Conservation (phyloP, 1,140 invertebrate genomes). For the Drosophila tsacasi region DNA sequence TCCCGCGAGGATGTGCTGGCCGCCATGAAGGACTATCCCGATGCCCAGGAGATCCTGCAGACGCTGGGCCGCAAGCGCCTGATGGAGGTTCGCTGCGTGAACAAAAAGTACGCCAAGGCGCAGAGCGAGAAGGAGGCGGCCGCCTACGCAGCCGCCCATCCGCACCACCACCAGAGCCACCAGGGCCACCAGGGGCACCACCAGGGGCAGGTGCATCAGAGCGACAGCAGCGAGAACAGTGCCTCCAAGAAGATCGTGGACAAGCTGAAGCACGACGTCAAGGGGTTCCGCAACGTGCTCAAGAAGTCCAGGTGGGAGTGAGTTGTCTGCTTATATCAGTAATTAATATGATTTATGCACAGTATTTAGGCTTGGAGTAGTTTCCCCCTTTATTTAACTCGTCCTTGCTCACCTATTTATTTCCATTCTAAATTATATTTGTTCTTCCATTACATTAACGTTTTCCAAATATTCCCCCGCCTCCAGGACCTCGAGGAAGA, state of each 20-base stretch:
- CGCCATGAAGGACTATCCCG: constrained; percentile 98
- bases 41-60: constrained; percentile 97
- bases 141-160: constrained; percentile 65
- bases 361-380: too few relatives aligned
- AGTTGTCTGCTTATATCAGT: constrained; percentile 3
- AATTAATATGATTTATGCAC: too few relatives aligned
- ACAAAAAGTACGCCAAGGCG: constrained; percentile 82
- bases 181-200: constrained; percentile 74
- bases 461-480: too few relatives aligned
- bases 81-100: constrained; percentile 91
- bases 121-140: constrained; percentile 71
- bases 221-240: constrained; percentile 88
- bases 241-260: constrained; percentile 91
- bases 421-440: background rate
- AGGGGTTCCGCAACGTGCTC: constrained; percentile 89
- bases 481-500: constrained; percentile 85
- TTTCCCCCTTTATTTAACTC: too few relatives aligned
- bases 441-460: background rate
- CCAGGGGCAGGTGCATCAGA: constrained; percentile 85
- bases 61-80: constrained; percentile 93
- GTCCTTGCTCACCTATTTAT: too few relatives aligned
- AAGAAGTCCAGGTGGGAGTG: constrained; percentile 86
- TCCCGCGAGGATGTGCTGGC: constrained; percentile 97
- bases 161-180: constrained; percentile 58
- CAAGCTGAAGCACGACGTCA: constrained; percentile 93